Evolutionary conservation across 2,888 invertebrate species (phyloP), one percentile per base, ranked within the genome.

Genomic region (Melanargia galathea): DNA sequence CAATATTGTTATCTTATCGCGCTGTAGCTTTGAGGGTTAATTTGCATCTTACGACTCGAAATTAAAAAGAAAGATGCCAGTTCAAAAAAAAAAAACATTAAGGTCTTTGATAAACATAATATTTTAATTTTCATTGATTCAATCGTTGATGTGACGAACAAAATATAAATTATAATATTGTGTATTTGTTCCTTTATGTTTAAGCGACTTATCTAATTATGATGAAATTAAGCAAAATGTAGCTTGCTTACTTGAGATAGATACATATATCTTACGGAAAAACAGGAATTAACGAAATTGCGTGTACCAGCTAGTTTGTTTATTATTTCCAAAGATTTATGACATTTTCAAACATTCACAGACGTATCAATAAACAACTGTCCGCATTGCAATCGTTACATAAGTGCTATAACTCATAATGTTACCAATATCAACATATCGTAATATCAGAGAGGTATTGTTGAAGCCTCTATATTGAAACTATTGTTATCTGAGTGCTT

Each of bases 321-420:
- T 45, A 45, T 45, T 20, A 16, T 45, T 20, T 20, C 20, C 1
- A 20, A 18, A 45, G 45, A 45, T 2, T 11, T 16, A 11, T 10
- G 6, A 22, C 20, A 20, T 45, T 45, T 11, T 10, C 45, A 45
- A 18, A 45, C 20, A 10, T 20, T 20, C 11, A 45, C 45, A 45
- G 45, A 8, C 20, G 45, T 40, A 45, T 45, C 45, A 45, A 45
- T 45, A 45, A 45, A 10, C 10, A 45, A 45, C 11, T 40, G 40
- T 40, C 40, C 2, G 40, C 13, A 24, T 60, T 60, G 54, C 16
- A 40, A 8, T 24, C 22, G n/a, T 45, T 57, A 18, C 57, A 26
- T 33, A 57, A 57, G 5, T n/a, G n/a, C n/a, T n/a, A n/a, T n/a
- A n/a, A n/a, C 16, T 16, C 16, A 38, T 55, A 38, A 45, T n/a